Conservation (phyloP, 2,797 vertebrate species). For the Lutjanus argentimaculatus region DNA sequence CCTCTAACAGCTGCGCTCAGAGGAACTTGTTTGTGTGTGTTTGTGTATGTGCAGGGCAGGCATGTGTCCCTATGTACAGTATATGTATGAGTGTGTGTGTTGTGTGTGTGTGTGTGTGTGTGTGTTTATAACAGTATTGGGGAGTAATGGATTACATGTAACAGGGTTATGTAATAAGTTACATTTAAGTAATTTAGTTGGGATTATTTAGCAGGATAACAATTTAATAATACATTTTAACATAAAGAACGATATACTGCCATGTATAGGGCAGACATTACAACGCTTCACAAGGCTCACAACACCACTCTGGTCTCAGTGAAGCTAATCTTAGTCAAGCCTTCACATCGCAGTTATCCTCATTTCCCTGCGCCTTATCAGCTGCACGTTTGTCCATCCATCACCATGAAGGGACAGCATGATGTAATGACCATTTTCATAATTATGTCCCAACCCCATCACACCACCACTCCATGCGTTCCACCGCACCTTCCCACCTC, state of each 20-base stretch:
- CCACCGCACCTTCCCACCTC: too few species aligned
- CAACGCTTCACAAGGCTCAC: too few species aligned
- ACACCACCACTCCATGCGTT: background rate
- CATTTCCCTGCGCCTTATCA: slow-evolving; percentile 48
- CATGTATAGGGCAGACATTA: too few species aligned
- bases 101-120: background rate
- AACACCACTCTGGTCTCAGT: too few species aligned
- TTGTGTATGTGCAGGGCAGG: background rate
- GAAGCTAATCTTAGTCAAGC: background rate
- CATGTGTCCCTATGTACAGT: slow-evolving; percentile 18
- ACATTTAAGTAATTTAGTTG: too few species aligned
- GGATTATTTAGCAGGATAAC: too few species aligned
- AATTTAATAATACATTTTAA: too few species aligned
- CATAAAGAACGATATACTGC: too few species aligned
- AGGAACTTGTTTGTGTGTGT: slow-evolving; percentile 49
- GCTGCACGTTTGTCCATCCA: slow-evolving; percentile 42
- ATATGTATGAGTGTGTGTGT: background rate
- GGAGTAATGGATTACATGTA: too few species aligned
- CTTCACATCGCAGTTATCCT: slow-evolving; percentile 44
- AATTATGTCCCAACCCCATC: slow-evolving; percentile 47
- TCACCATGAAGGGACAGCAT: slow-evolving; percentile 43
- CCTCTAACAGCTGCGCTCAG: slow-evolving; percentile 41
- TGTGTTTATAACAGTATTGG: background rate
- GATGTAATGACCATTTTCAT: slow-evolving; percentile 66
- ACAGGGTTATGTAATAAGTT: too few species aligned